phyloP scores from a whole-genome alignment of 2,113 vertebrate genomes.

The Malurus cyaneus region DNA sequence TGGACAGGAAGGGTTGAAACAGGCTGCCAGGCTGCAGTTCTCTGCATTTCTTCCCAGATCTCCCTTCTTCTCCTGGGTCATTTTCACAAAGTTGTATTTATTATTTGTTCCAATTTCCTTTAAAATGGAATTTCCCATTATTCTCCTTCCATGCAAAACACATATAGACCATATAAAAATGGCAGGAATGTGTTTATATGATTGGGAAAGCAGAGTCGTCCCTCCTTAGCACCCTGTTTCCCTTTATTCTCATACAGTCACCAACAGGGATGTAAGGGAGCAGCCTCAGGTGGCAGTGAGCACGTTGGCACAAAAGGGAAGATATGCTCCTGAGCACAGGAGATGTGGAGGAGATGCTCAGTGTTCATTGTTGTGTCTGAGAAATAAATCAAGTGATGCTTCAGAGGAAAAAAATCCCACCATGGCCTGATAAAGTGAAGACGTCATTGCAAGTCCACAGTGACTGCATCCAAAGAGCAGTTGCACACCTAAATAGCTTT shows the following conservation, averaged over 20 bases:
- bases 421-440: not conserved
- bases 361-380: not conserved
- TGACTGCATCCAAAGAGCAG: not conserved
- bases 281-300: accelerated
- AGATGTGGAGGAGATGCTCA: not conserved
- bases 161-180: not conserved
- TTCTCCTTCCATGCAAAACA: accelerated
- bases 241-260: not conserved
- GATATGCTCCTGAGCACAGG: not conserved
- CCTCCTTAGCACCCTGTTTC: not conserved
- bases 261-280: not conserved
- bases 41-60: not conserved
- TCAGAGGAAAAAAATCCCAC: not conserved
- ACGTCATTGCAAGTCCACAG: not conserved
- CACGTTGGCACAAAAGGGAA: accelerated
- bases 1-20: not conserved
- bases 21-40: not conserved
- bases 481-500: not conserved
- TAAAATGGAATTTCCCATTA: not conserved
- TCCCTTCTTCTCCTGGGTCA: not conserved
- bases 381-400: not conserved
- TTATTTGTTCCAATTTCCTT: not conserved
- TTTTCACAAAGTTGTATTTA: not conserved
- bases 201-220: not conserved
- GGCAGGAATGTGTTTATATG: not conserved